Evolutionary conservation across 2,113 vertebrate genomes (phyloP), one percentile per base, ranked within the genome.

Genomic region (Halcyon malimbica): DNA sequence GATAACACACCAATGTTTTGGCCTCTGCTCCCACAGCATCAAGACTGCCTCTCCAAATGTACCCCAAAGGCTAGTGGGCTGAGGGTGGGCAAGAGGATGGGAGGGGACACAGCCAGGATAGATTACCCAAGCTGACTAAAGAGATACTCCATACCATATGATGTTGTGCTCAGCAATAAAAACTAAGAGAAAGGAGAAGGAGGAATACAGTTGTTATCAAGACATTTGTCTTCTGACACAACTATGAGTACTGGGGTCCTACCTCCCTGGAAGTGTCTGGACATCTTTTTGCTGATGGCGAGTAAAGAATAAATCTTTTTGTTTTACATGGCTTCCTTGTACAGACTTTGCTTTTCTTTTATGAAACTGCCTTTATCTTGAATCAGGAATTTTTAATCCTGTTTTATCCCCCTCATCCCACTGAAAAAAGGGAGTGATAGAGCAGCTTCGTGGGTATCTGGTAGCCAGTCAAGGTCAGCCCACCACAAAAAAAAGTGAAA

Each of bases 151-250:
- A 9, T 28, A 35, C 33, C 9, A 1, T 56, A 15, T 16, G 15
- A 41, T 3, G 2, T 24, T 9, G 6, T 35, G 23, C 28, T 92
- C 21, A 35, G 25, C 77, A 70, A 42, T 37, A 28, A 77, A 53
- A 81, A 2, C 16, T 35, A 57, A 31, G 37, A 68, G 51, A 46
- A 75, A 54, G 41, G 23, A 87, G 14, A 23, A 33, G 33, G 16
- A 53, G 14, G 15, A 6, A 2, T 13, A 51, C 8, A 5, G 33
- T n/a, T 0, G 0, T 13, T n/a, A 17, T 21, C 28, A 35, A 0
- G 2, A 17, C 1, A 0, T 48, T 63, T 57, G 13, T 67, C 5
- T 67, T 51, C 44, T 59, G 53, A 46, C 0, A 5, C 8, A 35
- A 21, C 25, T 62, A 5, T 8, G 12, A 1, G 1, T 48, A 18